Conservation (phyloP, 2,113 vertebrate species). For the Coturnix japonica region DNA sequence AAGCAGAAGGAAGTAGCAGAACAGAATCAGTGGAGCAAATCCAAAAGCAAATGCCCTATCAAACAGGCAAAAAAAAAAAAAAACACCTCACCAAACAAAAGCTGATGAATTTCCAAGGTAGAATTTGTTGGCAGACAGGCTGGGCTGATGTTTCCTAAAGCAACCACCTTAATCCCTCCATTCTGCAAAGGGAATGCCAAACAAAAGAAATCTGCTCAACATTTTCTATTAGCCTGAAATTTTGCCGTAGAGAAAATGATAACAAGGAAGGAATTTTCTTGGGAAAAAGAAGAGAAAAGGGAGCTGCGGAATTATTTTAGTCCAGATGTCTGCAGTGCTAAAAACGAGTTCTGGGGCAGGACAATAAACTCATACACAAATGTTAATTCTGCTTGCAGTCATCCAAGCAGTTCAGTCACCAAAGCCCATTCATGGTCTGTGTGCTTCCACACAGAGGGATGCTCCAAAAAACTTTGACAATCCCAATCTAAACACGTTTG, state of each 20-base stretch:
- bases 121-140: neutral
- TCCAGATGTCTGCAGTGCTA: conserved; percentile 11
- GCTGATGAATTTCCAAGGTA: neutral
- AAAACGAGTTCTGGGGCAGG: conserved; percentile 20
- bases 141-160: neutral
- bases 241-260: conserved; percentile 35
- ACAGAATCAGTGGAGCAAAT: neutral
- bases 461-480: neutral
- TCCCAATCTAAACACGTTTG: fast-evolving
- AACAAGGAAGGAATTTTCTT: conserved; percentile 5
- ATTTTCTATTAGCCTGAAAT: neutral
- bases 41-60: neutral
- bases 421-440: neutral
- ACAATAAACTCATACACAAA: neutral
- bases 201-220: neutral
- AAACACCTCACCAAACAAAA: neutral
- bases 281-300: neutral
- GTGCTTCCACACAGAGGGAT: neutral
- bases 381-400: conserved; percentile 35
- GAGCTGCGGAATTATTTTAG: conserved; percentile 15
- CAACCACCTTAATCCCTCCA: neutral
- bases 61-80: neutral
- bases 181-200: neutral
- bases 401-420: neutral
- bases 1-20: neutral